Percentiles rank a stretch among this genome's conserved stretches.
phyloP scores from a whole-genome alignment of 1,140 invertebrate species.

The Drosophila guanche region DNA sequence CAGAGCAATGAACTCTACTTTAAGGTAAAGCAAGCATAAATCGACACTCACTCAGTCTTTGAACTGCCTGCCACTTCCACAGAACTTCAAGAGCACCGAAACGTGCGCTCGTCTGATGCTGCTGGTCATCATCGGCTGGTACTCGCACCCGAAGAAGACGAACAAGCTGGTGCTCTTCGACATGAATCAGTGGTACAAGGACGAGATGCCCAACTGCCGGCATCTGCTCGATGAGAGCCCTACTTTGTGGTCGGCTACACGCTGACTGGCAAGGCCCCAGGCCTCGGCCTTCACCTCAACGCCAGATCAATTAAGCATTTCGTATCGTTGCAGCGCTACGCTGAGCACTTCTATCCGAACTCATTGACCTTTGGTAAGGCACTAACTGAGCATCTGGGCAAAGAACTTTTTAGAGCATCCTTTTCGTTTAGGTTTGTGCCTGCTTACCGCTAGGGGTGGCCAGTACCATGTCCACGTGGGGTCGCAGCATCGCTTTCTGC shows the following conservation, averaged over 20 bases:
- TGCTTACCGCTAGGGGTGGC: slow-evolving; percentile 84
- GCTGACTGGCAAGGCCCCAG: slow-evolving; percentile 46
- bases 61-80: slow-evolving; percentile 32
- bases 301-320: slow-evolving; percentile 82
- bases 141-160: slow-evolving; percentile 50
- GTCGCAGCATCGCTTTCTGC: slow-evolving; percentile 87
- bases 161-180: slow-evolving; percentile 90
- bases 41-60: slow-evolving; percentile 6
- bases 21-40: slow-evolving; percentile 73
- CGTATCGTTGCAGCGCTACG: slow-evolving; percentile 85
- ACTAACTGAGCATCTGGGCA: background rate
- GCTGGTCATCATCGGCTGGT: slow-evolving; percentile 83
- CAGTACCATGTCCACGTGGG: slow-evolving; percentile 86
- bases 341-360: slow-evolving; percentile 92
- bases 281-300: slow-evolving; percentile 78
- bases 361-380: slow-evolving; percentile 89
- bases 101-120: slow-evolving; percentile 39
- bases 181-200: slow-evolving; percentile 97
- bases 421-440: slow-evolving; percentile 83
- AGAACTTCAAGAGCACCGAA: background rate
- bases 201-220: slow-evolving; percentile 91
- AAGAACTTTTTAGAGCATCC: background rate
- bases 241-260: slow-evolving; percentile 67
- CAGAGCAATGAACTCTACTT: slow-evolving; percentile 16
- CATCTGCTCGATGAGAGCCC: background rate